Base-by-base conservation (phyloP, 1,140 invertebrate genomes). In the Charaxes varanes region DNA sequence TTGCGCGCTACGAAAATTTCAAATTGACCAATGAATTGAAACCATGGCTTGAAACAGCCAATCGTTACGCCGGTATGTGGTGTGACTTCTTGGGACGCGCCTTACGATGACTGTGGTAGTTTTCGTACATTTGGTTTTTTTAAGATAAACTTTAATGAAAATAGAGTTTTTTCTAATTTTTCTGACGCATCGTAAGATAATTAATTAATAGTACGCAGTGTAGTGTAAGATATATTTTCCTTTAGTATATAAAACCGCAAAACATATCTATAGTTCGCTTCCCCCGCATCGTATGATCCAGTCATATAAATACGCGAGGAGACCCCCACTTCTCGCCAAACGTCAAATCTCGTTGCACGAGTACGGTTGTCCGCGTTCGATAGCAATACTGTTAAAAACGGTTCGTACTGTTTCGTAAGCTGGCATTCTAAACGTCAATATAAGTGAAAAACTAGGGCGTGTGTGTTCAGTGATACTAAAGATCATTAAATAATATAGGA, bases 401-500 rank as follows among this genome's bases (percentile, higher is more conserved):
- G 53, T 74, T 65, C 66, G 71, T 62, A 56, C 63, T 47, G 52
- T 79, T 77, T 78, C 62, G 67, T 62, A 71, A 73, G 55, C 53
- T 62, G 46, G 41, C 50, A 52, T 44, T 55, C 42, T 38, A 51
- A 67, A 58, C 58, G 55, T 65, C 56, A 65, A 64, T 57, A 68
- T 58, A 54, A 62, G 76, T 82, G 71, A 65, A 46, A 66, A 58
- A 66, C 52, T 62, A 49, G 45, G 46, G 48, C 60, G 66, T 77
- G 72, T 79, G 73, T 77, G 79, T 77, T 80, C 64, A 79, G 79
- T 83, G 79, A 70, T 73, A 79, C 74, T 71, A 68, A 71, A 57
- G 46, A 53, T 38, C 30, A 48, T 63, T 79, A 73, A 77, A 77
- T 72, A 77, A 61, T 62, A 73, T 71, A 41, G 62, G 66, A 78